Evolutionary conservation across 2,888 invertebrate species (phyloP), one percentile per base, ranked within the genome.

Genomic region (Heliconius ethilla): DNA sequence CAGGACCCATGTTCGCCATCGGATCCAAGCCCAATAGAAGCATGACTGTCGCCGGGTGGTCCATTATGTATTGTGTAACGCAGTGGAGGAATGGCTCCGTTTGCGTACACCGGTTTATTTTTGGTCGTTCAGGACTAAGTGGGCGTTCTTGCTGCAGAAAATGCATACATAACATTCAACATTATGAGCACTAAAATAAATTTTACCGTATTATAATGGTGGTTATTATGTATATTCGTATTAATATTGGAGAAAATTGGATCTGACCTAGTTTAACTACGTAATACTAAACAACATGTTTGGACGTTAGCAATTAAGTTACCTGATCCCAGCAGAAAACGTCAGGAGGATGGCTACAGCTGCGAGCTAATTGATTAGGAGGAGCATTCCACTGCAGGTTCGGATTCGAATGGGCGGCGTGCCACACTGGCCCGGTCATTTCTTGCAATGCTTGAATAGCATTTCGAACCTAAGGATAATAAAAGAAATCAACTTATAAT

Each of bases 371-470:
- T 81, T 95, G 91, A 80, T 95, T 95, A 5, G 92, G 92, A 7
- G 89, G 95, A 75, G 93, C 93, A 83, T 91, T 95, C 92, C 90
- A 95, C 81, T 96, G 96, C 62, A 97, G 95, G 87, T 97, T 97
- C 7, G 97, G 97, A 87, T 97, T 97, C 79, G 97, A 97, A 87
- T 97, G 97, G n/a, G 97, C 97, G 18, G 97, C 96, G 86, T 96
- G 96, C 91, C 95, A 95, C 63, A 94, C 95, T 0, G 96, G 96
- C 9, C 96, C 96, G 10, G 97, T 96, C 95, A 97, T 96, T 89
- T 97, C 97, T 89, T 97, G 97, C 33, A 98, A 92, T 0, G 97
- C 97, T 86, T 97, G 97, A 81, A 98, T 97, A 13, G 97, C 97
- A 87, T 97, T 96, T 66, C 97, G 95, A 74, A 97, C 97, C 96